These are phyloP conservation scores for Rhagophthalmus giganteus DNA, from an alignment of 2,888 invertebrate genomes.

Conservation along the genomic window DNA sequence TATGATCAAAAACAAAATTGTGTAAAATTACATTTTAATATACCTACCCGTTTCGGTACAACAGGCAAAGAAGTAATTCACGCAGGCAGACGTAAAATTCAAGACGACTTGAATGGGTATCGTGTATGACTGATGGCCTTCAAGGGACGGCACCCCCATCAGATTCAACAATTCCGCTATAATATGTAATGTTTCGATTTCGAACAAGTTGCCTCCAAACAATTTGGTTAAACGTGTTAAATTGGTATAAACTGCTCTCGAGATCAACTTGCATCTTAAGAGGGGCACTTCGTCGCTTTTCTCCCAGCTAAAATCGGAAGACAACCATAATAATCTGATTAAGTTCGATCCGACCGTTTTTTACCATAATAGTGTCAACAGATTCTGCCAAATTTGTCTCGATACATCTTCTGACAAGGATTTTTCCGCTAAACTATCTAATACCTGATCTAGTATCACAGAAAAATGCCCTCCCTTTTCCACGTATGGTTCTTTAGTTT, in stretches of 20 bases:
- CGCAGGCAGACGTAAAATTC: constrained; percentile 70
- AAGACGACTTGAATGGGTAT: constrained; percentile 68
- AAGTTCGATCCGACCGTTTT: too few species aligned
- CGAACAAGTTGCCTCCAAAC: constrained; percentile 50
- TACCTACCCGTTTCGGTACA: constrained; percentile 66
- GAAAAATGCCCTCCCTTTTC: constrained; percentile 56
- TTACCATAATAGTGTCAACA: constrained; percentile 40
- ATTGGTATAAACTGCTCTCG: constrained; percentile 57
- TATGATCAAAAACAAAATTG: neutral
- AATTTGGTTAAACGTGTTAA: constrained; percentile 55
- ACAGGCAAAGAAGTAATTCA: constrained; percentile 77
- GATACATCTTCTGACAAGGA: constrained; percentile 34
- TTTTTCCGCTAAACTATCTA: constrained; percentile 38
- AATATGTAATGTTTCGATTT: constrained; percentile 56
- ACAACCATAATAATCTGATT: neutral
- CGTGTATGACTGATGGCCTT: constrained; percentile 50
- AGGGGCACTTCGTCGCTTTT: constrained; percentile 55
- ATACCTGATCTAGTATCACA: constrained; percentile 50
- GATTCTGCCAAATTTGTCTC: constrained; percentile 50
- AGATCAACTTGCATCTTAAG: constrained; percentile 55
- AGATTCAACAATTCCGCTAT: constrained; percentile 67
- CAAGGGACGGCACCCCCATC: constrained; percentile 64
- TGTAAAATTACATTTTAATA: too few species aligned
- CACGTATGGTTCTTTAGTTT: constrained; percentile 47
- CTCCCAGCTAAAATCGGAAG: constrained; percentile 68